phyloP scores from a whole-genome alignment of 1,140 invertebrate species.

The Globodera rostochiensis region DNA sequence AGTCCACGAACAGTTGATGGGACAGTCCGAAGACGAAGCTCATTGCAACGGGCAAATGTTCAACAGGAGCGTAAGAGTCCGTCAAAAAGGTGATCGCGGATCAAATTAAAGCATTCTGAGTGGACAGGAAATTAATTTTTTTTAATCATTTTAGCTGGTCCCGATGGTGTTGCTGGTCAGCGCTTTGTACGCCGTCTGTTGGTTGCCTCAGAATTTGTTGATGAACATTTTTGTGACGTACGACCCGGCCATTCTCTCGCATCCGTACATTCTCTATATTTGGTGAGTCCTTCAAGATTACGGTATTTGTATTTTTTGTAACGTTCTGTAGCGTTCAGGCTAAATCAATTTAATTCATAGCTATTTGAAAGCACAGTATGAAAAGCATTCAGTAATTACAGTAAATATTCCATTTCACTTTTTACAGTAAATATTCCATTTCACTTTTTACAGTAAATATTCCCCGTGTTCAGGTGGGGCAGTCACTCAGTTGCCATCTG shows the following conservation, averaged over 20 bases:
- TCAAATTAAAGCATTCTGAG: background rate
- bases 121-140: background rate
- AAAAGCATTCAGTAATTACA: background rate
- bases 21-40: background rate
- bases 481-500: slow-evolving; percentile 62
- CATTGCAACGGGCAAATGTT: background rate
- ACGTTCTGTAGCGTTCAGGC: too few species aligned
- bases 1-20: slow-evolving; percentile 15
- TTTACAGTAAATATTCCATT: slow-evolving; percentile 10
- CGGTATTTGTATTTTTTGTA: slow-evolving; percentile 12
- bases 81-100: slow-evolving; percentile 52
- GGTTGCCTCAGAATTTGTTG: slow-evolving; percentile 64
- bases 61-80: slow-evolving; percentile 51
- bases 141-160: slow-evolving; percentile 52
- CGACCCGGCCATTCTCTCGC: slow-evolving; percentile 56
- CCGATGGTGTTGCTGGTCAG: slow-evolving; percentile 64
- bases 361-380: background rate
- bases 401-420: background rate
- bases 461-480: slow-evolving; percentile 42
- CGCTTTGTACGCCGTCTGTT: slow-evolving; percentile 63
- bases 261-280: slow-evolving; percentile 62
- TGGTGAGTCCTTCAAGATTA: slow-evolving; percentile 46
- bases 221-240: slow-evolving; percentile 64
- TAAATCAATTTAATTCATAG: too few species aligned
- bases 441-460: slow-evolving; percentile 3